Evolutionary conservation across 37 sponge, comb jelly and placozoan genomes (phyloP), one percentile per base, ranked within the genome.

Genomic region (Cliona cf. orientalis): DNA sequence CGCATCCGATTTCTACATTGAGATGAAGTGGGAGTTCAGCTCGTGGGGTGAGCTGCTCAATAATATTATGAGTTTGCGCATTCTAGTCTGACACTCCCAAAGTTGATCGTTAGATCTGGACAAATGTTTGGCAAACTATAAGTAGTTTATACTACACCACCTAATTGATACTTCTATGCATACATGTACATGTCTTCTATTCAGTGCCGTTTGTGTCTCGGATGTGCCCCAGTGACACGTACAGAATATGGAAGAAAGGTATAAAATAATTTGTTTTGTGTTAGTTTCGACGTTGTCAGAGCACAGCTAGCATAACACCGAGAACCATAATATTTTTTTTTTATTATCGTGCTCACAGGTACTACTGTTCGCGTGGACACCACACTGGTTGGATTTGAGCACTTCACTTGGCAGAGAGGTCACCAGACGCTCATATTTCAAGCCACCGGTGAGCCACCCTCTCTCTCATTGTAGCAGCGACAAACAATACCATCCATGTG

Each of bases 21-120:
- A 99, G 79, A 99, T 99, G 99, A 95, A 92, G 55, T 99, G 99
- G 99, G 97, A 99, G 66, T 95, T 99, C 76, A 86, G 93, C 35
- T 97, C 95, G 11, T 99, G 99, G 99, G 72, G 95, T 94, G 46
- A 84, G 93, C 61, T 5, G 14, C 9, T 49, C 9, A 14, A 49
- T 9, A 49, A 49, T 14, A 49, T 9, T 9, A 49, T 19, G 53
- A n/a, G n/a, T n/a, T n/a, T n/a, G n/a, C n/a, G n/a, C n/a, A n/a
- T n/a, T n/a, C n/a, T n/a, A n/a, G n/a, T n/a, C n/a, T n/a, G n/a
- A n/a, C n/a, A n/a, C n/a, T n/a, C n/a, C n/a, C n/a, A n/a, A n/a
- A n/a, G n/a, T 19, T 49, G 14, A 9, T 19, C 14, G 9, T 49
- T 49, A 49, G 53, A 19, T 49, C 53, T 19, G 9, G 53, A 19